Evolutionary conservation across 2,113 vertebrate genomes (phyloP).

Genomic region (Ictalurus furcatus): DNA sequence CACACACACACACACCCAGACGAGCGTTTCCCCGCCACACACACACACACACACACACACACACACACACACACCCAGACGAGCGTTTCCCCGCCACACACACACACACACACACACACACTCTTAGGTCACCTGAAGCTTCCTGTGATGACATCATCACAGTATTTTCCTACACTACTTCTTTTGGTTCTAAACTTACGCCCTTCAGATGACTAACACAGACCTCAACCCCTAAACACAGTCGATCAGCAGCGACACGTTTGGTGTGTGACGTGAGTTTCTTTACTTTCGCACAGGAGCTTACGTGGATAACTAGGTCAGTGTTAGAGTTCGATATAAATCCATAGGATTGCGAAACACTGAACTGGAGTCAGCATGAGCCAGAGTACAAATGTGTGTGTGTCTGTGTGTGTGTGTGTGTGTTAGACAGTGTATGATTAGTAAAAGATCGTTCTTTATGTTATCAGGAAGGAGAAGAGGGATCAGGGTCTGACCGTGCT

Average conservation of each 20-base stretch:
- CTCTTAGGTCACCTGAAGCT: neutral
- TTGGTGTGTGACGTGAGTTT: neutral
- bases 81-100: too few relatives aligned
- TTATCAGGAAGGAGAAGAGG: conserved; percentile 75
- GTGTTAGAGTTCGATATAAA: neutral
- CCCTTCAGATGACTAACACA: neutral
- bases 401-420: neutral
- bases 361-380: neutral
- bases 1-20: neutral
- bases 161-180: neutral
- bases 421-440: neutral
- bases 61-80: conserved; percentile 6
- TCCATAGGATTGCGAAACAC: neutral
- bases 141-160: neutral
- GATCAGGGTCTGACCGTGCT: conserved; percentile 77
- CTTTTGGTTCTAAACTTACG: neutral
- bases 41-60: neutral
- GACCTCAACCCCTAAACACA: neutral
- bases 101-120: neutral
- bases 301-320: neutral
- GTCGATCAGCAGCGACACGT: neutral
- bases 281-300: neutral
- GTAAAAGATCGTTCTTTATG: neutral
- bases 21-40: neutral
- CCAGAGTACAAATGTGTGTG: neutral